These are phyloP conservation scores for Synaphobranchus kaupii DNA, from an alignment of 2,797 vertebrate genomes.

Conservation along the genomic window DNA sequence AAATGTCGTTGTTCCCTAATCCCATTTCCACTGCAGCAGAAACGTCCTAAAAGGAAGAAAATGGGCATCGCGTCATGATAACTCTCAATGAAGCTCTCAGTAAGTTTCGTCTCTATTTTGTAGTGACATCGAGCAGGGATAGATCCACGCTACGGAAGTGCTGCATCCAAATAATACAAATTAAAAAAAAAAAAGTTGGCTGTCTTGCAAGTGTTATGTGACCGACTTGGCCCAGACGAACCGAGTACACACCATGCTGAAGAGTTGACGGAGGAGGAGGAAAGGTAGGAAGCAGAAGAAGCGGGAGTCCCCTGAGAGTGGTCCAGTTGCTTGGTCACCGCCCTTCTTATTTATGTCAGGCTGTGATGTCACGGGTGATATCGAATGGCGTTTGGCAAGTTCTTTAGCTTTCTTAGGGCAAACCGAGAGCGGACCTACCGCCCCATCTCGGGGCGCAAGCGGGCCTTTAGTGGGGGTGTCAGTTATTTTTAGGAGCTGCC, in stretches of 20 bases:
- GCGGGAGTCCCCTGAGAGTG: slow-evolving; percentile 80
- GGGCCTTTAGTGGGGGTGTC: slow-evolving; percentile 68
- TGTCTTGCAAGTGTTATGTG: slow-evolving; percentile 10
- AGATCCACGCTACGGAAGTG: slow-evolving; percentile 40
- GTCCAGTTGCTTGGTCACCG: slow-evolving; percentile 74
- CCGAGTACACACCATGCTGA: slow-evolving; percentile 92
- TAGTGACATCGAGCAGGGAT: neutral
- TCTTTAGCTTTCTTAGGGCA: slow-evolving; percentile 99
- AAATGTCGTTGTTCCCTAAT: neutral
- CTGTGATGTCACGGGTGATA: slow-evolving; percentile 78
- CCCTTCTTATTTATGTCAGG: slow-evolving; percentile 85
- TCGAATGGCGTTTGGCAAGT: slow-evolving; percentile 80
- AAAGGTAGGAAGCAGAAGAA: slow-evolving; percentile 72
- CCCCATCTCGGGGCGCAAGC: slow-evolving; percentile 56
- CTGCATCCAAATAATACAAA: slow-evolving; percentile 56
- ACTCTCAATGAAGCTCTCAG: neutral
- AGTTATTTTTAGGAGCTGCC: slow-evolving; percentile 84
- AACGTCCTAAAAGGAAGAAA: neutral
- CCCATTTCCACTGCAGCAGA: neutral
- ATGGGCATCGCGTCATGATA: neutral
- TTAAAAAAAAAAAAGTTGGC: slow-evolving; percentile 65
- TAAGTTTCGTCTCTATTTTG: neutral
- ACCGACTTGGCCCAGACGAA: slow-evolving; percentile 12
- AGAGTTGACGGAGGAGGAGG: slow-evolving; percentile 72
- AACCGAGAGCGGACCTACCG: slow-evolving; percentile 76